A percentile compares a stretch with the other conserved stretches of the same genome.
These are phyloP conservation scores for Orthosia cruda DNA, from an alignment of 2,888 invertebrate species.

Conservation along the genomic window DNA sequence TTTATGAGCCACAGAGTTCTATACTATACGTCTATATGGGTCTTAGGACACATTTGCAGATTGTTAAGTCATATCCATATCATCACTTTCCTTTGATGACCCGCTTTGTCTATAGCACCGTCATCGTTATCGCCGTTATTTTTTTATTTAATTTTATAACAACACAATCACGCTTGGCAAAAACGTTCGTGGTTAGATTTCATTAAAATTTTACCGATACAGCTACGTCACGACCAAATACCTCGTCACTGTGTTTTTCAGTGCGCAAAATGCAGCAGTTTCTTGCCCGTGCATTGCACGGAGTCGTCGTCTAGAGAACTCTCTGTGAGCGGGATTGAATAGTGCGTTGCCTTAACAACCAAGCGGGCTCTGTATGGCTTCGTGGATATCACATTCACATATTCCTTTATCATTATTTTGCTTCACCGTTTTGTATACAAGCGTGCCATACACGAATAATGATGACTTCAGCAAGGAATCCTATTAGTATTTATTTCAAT, in stretches of 20 bases:
- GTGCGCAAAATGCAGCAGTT: background rate
- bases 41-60: too few species aligned
- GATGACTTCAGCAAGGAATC: background rate
- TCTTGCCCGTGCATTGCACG: background rate
- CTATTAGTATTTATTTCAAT: constrained; percentile 14
- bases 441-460: background rate
- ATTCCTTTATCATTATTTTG: too few species aligned
- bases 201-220: background rate
- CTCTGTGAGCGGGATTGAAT: background rate
- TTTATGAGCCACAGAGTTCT: too few species aligned
- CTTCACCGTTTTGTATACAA: background rate
- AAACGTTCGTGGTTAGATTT: background rate
- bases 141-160: background rate
- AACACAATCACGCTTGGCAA: background rate
- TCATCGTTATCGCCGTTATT: background rate
- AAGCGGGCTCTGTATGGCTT: too few species aligned
- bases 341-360: too few species aligned
- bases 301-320: background rate
- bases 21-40: too few species aligned
- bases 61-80: too few species aligned
- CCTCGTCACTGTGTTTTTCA: constrained; percentile 15
- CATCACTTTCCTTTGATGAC: too few species aligned
- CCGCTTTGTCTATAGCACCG: background rate
- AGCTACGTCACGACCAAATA: background rate
- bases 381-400: background rate